Percentiles rank a stretch among this genome's conserved stretches.
These are phyloP conservation scores for Noctuana brunneofusca DNA, from an alignment of 2,888 invertebrate species.

Conservation along the genomic window DNA sequence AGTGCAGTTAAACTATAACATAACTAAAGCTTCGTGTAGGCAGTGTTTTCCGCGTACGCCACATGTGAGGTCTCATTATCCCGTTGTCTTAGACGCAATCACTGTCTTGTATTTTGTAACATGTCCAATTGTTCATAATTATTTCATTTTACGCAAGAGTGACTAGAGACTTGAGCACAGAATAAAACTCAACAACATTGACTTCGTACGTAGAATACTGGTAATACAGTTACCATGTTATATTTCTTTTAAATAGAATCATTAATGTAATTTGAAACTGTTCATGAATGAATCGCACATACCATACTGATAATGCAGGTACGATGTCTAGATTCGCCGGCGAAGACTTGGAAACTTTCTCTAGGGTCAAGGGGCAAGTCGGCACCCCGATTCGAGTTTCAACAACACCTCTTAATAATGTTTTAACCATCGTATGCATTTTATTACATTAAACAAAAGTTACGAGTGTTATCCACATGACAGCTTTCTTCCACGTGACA, in stretches of 20 bases:
- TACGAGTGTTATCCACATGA: constrained; percentile 31
- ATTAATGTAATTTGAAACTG: not conserved
- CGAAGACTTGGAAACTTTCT: constrained; percentile 39
- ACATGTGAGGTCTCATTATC: not conserved
- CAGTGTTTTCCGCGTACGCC: constrained; percentile 19
- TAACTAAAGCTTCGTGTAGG: constrained; percentile 6
- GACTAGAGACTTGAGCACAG: no score
- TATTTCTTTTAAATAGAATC: not conserved
- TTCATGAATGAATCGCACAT: not conserved
- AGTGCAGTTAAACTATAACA: constrained; percentile 14
- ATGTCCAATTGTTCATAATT: not conserved
- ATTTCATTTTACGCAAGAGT: not conserved
- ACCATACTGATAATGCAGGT: constrained; percentile 1
- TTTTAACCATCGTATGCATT: constrained; percentile 37
- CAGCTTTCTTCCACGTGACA: constrained; percentile 43
- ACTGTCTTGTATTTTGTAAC: no score
- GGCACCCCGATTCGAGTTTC: constrained; percentile 37
- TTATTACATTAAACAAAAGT: constrained; percentile 37
- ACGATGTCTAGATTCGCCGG: constrained; percentile 5
- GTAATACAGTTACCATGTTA: no score
- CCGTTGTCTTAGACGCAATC: not conserved
- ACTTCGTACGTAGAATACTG: no score
- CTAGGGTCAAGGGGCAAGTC: constrained; percentile 43
- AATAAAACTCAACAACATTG: no score
- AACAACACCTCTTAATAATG: constrained; percentile 35